Percentiles rank a stretch among this genome's conserved stretches.
phyloP scores from a whole-genome alignment of 2,797 vertebrate genomes.

The Urocyon cinereoargenteus region DNA sequence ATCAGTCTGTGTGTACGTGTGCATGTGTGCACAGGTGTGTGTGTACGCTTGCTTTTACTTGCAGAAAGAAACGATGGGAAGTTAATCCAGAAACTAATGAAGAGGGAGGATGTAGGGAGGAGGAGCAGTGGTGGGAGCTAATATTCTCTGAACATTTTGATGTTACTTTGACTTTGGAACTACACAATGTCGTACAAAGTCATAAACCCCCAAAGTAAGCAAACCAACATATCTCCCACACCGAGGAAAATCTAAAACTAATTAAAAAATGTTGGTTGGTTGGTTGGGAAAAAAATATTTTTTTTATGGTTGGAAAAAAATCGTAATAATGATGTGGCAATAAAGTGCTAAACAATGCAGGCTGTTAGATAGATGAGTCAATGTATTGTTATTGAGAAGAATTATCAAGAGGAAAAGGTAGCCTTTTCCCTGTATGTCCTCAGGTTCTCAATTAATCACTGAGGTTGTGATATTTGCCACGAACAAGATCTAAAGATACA shows the following conservation, averaged over 20 bases:
- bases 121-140: not conserved
- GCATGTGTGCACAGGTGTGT: not conserved
- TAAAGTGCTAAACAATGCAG: conserved; percentile 39
- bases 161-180: conserved; percentile 15
- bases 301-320: not conserved
- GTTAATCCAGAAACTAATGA: not conserved
- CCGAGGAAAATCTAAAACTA: not conserved
- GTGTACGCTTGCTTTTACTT: not conserved
- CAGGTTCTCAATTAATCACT: conserved; percentile 75
- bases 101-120: not conserved
- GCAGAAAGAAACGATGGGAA: not conserved
- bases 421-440: conserved; percentile 58
- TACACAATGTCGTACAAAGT: not conserved
- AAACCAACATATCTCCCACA: not conserved
- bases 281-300: not conserved
- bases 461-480: conserved; percentile 69
- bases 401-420: conserved; percentile 48
- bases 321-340: not conserved
- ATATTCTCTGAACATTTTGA: not conserved
- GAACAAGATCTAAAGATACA: conserved; percentile 62
- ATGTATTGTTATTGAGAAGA: conserved; percentile 62
- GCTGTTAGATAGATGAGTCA: conserved; percentile 2
- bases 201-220: not conserved
- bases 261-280: not conserved
- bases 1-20: not conserved